A percentile compares a stretch with the other conserved stretches of the same genome.
These are phyloP conservation scores for Neopipo cinnamomea DNA, from an alignment of 2,113 vertebrate genomes.

Conservation along the genomic window DNA sequence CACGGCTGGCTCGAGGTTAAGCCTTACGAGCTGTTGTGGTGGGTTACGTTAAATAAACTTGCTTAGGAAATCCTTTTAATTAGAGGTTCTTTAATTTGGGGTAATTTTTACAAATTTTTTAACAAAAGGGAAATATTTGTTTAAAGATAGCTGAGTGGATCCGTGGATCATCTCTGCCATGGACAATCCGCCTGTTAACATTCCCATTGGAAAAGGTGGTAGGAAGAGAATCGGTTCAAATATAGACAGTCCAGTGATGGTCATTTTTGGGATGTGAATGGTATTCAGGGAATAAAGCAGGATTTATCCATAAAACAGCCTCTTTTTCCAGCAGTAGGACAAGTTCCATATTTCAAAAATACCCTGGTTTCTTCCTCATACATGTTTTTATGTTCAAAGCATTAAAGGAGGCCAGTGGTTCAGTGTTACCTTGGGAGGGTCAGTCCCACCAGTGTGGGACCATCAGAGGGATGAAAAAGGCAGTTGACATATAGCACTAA, in stretches of 20 bases:
- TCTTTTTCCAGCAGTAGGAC: neutral
- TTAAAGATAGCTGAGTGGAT: neutral
- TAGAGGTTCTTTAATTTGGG: neutral
- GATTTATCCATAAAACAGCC: neutral
- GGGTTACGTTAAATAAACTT: neutral
- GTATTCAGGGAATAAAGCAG: neutral
- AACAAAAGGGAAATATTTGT: neutral
- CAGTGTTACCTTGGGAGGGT: neutral
- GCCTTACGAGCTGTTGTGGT: neutral
- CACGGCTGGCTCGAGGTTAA: neutral
- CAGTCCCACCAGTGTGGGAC: neutral
- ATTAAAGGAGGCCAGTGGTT: neutral
- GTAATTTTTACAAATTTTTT: neutral
- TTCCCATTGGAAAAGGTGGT: neutral
- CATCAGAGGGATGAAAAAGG: neutral
- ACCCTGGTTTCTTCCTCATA: neutral
- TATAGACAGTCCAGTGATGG: fast-evolving
- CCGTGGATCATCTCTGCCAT: fast-evolving
- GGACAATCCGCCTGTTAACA: neutral
- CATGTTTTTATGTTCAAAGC: fast-evolving
- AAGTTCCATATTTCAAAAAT: fast-evolving
- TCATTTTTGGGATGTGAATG: fast-evolving
- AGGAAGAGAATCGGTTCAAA: fast-evolving
- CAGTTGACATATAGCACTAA: neutral
- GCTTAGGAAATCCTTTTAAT: neutral